Evolutionary conservation across 1,140 invertebrate genomes (phyloP).

Genomic region (Cataglyphis hispanica): DNA sequence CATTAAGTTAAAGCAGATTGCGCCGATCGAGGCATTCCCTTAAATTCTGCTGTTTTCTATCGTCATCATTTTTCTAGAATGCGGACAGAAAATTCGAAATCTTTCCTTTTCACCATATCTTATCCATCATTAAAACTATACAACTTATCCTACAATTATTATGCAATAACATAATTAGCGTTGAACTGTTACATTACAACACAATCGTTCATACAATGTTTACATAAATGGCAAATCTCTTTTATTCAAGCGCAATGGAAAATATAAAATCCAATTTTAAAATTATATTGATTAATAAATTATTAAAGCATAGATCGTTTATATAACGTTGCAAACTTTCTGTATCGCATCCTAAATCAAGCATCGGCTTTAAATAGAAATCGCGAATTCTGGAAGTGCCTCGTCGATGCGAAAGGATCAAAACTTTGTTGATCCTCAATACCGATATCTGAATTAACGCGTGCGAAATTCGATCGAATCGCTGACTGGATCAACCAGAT

Average conservation of each 20-base stretch:
- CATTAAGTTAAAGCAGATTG: conserved; percentile 55
- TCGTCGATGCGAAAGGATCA: conserved; percentile 40
- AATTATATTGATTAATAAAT: neutral
- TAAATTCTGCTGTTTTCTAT: conserved; percentile 1
- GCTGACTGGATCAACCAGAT: conserved; percentile 83
- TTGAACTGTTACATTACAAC: neutral
- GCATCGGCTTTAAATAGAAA: conserved; percentile 1
- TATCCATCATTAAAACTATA: neutral
- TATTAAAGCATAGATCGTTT: neutral
- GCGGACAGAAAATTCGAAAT: neutral
- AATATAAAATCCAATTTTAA: neutral
- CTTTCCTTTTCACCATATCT: neutral
- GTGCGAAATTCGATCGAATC: conserved; percentile 81
- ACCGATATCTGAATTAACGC: conserved; percentile 26
- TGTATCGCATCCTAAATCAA: neutral
- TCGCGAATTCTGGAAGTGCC: conserved; percentile 16
- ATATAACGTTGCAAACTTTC: neutral
- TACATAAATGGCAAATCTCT: neutral
- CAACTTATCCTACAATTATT: conserved; percentile 8
- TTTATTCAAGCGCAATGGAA: neutral
- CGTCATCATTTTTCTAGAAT: neutral
- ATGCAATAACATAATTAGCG: neutral
- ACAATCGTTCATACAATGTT: neutral
- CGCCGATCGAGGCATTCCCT: conserved; percentile 22
- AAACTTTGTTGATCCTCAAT: conserved; percentile 16